Evolutionary conservation across 2,888 invertebrate species (phyloP).

Genomic region (Phanerotoma sp.): DNA sequence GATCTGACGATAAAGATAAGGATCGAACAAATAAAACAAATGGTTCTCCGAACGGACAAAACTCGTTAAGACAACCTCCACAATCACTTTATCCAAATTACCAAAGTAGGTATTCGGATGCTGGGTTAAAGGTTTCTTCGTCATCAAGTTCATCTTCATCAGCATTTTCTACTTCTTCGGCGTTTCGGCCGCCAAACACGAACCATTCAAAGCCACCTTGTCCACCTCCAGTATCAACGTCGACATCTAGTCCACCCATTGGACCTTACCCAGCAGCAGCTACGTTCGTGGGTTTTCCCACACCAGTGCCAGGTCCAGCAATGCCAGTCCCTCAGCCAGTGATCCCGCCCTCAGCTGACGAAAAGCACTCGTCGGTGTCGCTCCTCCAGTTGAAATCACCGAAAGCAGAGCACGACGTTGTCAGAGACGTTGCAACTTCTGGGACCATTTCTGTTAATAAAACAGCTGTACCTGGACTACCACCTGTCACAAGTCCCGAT

Average conservation of each 20-base stretch:
- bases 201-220: constrained; percentile 64
- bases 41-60: constrained; percentile 39
- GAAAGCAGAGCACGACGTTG: constrained; percentile 50
- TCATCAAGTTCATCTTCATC: constrained; percentile 61
- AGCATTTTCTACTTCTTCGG: constrained; percentile 76
- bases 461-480: constrained; percentile 42
- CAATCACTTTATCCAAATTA: constrained; percentile 55
- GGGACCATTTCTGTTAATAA: constrained; percentile 37
- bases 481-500: constrained; percentile 58
- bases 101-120: constrained; percentile 60
- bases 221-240: constrained; percentile 43
- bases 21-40: constrained; percentile 54
- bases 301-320: constrained; percentile 50
- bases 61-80: constrained; percentile 42
- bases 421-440: constrained; percentile 42
- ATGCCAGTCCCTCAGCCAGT: constrained; percentile 51
- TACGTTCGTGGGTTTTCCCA: constrained; percentile 73
- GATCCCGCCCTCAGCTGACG: constrained; percentile 51
- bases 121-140: constrained; percentile 56
- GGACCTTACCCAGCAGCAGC: constrained; percentile 71
- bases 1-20: constrained; percentile 59
- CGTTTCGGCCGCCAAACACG: constrained; percentile 73
- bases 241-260: constrained; percentile 56
- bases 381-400: constrained; percentile 59
- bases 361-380: constrained; percentile 57